These are phyloP conservation scores for Aurelia aurita DNA, from an alignment of 30 jellyfish, hydroid and myxozoan species.

Conservation along the genomic window DNA sequence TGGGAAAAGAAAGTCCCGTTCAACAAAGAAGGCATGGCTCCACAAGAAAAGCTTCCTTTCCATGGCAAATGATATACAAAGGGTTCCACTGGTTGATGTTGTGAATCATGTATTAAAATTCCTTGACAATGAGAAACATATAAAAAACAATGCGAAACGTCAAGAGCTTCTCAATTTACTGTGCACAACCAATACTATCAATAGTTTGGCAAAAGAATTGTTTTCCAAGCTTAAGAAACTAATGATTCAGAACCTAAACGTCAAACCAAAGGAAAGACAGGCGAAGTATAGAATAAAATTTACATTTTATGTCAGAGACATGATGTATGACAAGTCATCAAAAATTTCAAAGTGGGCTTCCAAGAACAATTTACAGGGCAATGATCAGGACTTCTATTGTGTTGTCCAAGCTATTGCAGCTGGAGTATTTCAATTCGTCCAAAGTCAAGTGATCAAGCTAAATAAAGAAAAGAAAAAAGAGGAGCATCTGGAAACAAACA, in stretches of 20 bases:
- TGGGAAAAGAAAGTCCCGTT: conserved; percentile 20
- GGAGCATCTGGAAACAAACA: conserved; percentile 15
- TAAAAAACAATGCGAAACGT: conserved; percentile 37
- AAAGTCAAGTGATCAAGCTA: conserved; percentile 17
- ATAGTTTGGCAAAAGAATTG: conserved; percentile 19
- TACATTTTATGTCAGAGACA: conserved; percentile 41
- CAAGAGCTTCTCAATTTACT: conserved; percentile 33
- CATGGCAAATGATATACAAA: conserved; percentile 22
- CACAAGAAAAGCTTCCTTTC: conserved; percentile 39
- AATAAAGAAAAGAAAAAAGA: conserved; percentile 25
- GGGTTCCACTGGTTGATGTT: conserved; percentile 35
- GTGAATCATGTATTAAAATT: conserved; percentile 26
- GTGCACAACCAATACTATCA: conserved; percentile 14
- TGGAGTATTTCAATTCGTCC: conserved; percentile 35
- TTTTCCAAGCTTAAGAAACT: conserved; percentile 39
- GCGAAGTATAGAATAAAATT: conserved; percentile 2
- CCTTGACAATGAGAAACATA: conserved; percentile 47
- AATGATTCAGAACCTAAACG: conserved; percentile 24
- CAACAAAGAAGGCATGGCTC: conserved; percentile 34
- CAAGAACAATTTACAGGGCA: conserved; percentile 27
- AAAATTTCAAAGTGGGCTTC: conserved; percentile 33
- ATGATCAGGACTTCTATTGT: conserved; percentile 23
- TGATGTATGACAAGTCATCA: conserved; percentile 39
- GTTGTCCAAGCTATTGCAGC: conserved; percentile 44
- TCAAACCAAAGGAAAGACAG: conserved; percentile 18